A percentile compares a stretch with the other conserved stretches of the same genome.
Conservation (phyloP, 2,888 invertebrate species). For the Dioctria rufipes region DNA sequence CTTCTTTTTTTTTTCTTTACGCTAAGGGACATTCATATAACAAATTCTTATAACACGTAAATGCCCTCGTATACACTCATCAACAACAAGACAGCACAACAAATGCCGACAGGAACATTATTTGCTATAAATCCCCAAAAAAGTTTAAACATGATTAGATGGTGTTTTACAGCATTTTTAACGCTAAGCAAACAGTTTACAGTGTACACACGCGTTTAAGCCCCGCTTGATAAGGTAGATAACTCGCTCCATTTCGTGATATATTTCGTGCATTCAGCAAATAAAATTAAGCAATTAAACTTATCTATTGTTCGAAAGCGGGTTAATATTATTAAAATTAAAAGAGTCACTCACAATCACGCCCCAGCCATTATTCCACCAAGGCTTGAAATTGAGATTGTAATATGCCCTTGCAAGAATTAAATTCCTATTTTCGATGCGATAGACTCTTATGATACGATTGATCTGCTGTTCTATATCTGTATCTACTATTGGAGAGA, state of each 20-base stretch:
- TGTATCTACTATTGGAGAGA: too few species aligned
- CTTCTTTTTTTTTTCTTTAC: too few species aligned
- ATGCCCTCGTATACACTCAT: conserved; percentile 52
- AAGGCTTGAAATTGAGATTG: too few species aligned
- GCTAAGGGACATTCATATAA: too few species aligned
- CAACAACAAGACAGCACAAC: conserved; percentile 20
- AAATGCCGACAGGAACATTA: conserved; percentile 46
- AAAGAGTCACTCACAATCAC: too few species aligned
- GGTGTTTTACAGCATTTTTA: conserved; percentile 59
- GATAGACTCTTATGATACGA: too few species aligned
- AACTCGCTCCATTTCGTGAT: conserved; percentile 55
- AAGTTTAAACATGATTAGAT: conserved; percentile 58
- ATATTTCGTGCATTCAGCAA: conserved; percentile 57
- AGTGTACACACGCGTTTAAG: conserved; percentile 57
- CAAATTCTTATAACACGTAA: conserved; percentile 22
- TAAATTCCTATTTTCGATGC: too few species aligned
- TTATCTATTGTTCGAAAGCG: conserved; percentile 57
- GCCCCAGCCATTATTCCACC: too few species aligned
- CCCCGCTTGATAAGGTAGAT: conserved; percentile 44
- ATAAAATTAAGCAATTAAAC: conserved; percentile 58
- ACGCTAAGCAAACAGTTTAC: conserved; percentile 58
- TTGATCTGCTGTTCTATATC: too few species aligned
- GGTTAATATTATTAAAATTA: conserved; percentile 25
- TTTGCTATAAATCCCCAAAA: conserved; percentile 57
- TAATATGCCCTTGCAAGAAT: too few species aligned